Conservation (phyloP, 2,113 vertebrate species). For the Platanista minor region DNA sequence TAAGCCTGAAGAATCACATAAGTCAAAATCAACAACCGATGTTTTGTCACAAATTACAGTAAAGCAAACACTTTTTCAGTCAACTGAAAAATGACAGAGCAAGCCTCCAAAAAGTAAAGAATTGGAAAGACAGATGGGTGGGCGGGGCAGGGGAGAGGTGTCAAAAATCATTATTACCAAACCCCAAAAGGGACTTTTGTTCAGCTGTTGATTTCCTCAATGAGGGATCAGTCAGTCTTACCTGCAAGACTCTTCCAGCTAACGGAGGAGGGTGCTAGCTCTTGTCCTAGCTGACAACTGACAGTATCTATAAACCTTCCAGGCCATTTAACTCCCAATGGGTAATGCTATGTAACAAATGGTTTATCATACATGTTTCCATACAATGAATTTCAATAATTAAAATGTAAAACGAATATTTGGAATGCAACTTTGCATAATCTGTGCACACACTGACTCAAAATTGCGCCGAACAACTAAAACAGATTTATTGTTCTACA, state of each 20-base stretch:
- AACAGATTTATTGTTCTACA: constrained; percentile 75
- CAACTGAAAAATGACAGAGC: not conserved
- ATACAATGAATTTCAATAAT: constrained; percentile 75
- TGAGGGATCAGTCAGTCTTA: not conserved
- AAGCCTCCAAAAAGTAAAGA: not conserved
- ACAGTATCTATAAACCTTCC: constrained; percentile 73
- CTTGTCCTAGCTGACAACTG: constrained; percentile 67
- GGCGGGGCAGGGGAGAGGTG: not conserved
- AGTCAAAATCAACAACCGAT: not conserved
- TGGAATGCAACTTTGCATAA: constrained; percentile 74
- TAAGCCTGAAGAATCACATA: not conserved
- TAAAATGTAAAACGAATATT: constrained; percentile 79
- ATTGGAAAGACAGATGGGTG: not conserved
- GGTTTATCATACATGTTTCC: constrained; percentile 69
- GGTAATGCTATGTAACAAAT: constrained; percentile 69
- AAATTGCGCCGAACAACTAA: constrained; percentile 53
- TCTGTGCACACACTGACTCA: constrained; percentile 69
- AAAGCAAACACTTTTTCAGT: not conserved
- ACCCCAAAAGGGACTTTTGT: not conserved
- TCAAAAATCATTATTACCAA: not conserved
- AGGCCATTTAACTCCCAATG: constrained; percentile 69
- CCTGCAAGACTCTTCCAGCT: constrained; percentile 43
- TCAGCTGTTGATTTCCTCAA: not conserved
- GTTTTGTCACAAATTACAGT: not conserved
- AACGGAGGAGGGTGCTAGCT: not conserved